Evolutionary conservation across 2,888 invertebrate genomes (phyloP).

Genomic region (Dasypolia templi): DNA sequence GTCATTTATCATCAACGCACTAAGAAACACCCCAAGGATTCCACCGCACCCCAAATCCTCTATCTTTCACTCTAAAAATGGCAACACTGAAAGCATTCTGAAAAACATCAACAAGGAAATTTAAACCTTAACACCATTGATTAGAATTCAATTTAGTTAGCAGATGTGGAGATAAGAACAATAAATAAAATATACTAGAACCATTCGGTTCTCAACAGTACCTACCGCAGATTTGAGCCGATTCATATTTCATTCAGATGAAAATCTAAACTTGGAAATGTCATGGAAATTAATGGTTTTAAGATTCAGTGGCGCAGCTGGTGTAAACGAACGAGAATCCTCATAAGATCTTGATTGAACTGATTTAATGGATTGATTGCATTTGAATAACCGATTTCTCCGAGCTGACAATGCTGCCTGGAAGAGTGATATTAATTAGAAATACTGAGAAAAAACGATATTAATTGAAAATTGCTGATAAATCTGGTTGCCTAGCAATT

Average conservation of each 20-base stretch:
- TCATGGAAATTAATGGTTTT: conserved; percentile 51
- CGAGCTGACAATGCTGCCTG: not conserved
- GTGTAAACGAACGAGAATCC: conserved; percentile 22
- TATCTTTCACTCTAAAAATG: conserved; percentile 27
- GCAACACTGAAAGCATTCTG: conserved; percentile 47
- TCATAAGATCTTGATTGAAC: conserved; percentile 38
- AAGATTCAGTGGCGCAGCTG: conserved; percentile 43
- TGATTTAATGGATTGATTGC: conserved; percentile 24
- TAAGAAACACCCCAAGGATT: conserved; percentile 31
- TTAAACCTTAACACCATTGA: conserved; percentile 20
- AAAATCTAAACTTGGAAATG: conserved; percentile 47
- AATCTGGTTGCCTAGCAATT: conserved; percentile 10
- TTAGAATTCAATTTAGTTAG: conserved; percentile 18
- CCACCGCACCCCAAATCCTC: conserved; percentile 34
- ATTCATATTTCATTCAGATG: conserved; percentile 60
- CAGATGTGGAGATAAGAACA: conserved; percentile 3
- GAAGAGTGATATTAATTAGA: conserved; percentile 1
- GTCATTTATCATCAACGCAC: conserved; percentile 41
- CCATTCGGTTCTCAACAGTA: conserved; percentile 35
- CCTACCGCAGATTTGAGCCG: conserved; percentile 32
- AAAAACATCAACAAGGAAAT: conserved; percentile 10
- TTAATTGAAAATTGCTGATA: conserved; percentile 14
- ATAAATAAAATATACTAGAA: conserved; percentile 50
- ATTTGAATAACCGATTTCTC: conserved; percentile 16
- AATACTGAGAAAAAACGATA: conserved; percentile 7